Evolutionary conservation across 2,113 vertebrate species (phyloP), one percentile per base, ranked within the genome.

Genomic region (Neomonachus schauinslandi): DNA sequence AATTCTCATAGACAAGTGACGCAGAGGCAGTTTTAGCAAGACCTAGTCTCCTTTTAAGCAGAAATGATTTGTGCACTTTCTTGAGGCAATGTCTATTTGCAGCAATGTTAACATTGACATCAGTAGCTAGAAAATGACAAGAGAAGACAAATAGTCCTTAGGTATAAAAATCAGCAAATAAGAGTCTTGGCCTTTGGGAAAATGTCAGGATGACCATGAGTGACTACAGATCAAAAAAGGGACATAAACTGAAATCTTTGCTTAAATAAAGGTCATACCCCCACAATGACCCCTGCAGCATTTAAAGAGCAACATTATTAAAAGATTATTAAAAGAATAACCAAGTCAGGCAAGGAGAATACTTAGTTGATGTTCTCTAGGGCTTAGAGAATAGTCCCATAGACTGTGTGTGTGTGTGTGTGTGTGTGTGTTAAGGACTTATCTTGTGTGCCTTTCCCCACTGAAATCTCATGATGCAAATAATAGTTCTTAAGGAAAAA

Each of bases 11-110:
- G 89, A 97, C 53, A 96, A 93, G 76, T 94, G 63, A 96, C 59
- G 33, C 65, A 94, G 21, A 80, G 71, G 77, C 77, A 80, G 49
- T 74, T 84, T 97, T 89, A 92, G 67, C 92, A 96, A 97, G 93
- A 91, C 72, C 69, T 15, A 74, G 95, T 92, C 80, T 67, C 74
- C 80, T 95, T 95, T 98, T 96, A 97, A 95, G 42, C 79, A 96
- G 85, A 97, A 96, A 96, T 97, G 93, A 98, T 97, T 86, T 97
- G 96, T 97, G 91, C 83, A 93, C 83, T 97, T 96, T 95, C 96
- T 96, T 87, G 72, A 96, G 97, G 97, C 94, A 93, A 87, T 91
- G 88, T 93, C 94, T 96, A 85, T 88, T 82, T 95, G 42, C 49
- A 90, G 89, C 80, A 95, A 24, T 97, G 98, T 97, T 95, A 97